These are phyloP conservation scores for Nannoperca australis DNA, from an alignment of 2,797 vertebrate species.

Conservation along the genomic window DNA sequence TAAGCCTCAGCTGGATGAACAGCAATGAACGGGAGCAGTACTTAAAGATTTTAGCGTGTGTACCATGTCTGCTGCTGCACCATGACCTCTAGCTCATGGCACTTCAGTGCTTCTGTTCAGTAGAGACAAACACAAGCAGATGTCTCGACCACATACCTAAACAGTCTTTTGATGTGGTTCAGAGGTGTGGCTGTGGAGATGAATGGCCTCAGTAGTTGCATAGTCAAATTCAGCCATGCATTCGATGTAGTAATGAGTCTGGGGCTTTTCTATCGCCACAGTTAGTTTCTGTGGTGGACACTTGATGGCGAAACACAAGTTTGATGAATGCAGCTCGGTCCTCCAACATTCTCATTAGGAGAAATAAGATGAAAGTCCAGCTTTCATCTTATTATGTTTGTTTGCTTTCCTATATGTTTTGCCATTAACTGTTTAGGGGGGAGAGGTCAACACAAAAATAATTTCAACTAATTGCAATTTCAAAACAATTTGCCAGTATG, in stretches of 20 bases:
- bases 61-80: slow-evolving; percentile 5
- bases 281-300: slow-evolving; percentile 13
- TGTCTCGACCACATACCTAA: slow-evolving; percentile 29
- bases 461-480: not conserved
- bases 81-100: slow-evolving; percentile 41
- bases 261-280: slow-evolving; percentile 21
- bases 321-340: slow-evolving; percentile 27
- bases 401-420: slow-evolving; percentile 10
- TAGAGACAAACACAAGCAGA: slow-evolving; percentile 38
- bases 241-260: slow-evolving; percentile 49
- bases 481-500: slow-evolving; percentile 1
- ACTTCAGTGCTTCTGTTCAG: slow-evolving; percentile 39
- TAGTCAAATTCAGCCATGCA: slow-evolving; percentile 40
- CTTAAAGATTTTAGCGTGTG: slow-evolving; percentile 20
- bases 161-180: slow-evolving; percentile 44
- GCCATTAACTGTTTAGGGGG: slow-evolving; percentile 5
- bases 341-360: slow-evolving; percentile 25
- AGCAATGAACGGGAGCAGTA: slow-evolving; percentile 38
- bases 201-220: slow-evolving; percentile 41
- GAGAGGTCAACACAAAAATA: slow-evolving; percentile 1
- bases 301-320: slow-evolving; percentile 17
- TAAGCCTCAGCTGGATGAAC: slow-evolving; percentile 45
- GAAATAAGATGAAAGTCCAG: slow-evolving; percentile 21
- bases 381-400: slow-evolving; percentile 28
- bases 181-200: slow-evolving; percentile 35